Percentiles rank a stretch among this genome's conserved stretches.
Evolutionary conservation across 2,888 invertebrate species (phyloP).

Genomic region (Alsophila aescularia): DNA sequence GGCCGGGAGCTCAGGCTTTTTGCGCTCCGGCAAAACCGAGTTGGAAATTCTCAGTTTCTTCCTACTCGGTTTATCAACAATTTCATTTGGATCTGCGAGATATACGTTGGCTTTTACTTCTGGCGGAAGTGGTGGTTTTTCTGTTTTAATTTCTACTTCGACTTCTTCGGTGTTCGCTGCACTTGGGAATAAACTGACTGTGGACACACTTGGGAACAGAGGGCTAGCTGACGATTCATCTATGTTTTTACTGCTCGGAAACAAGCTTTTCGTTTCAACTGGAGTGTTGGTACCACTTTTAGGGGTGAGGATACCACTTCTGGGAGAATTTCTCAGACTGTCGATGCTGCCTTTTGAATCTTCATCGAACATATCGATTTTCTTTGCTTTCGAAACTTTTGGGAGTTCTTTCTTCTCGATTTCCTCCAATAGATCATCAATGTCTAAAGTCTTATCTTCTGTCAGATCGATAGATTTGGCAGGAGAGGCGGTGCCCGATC

Average conservation of each 20-base stretch:
- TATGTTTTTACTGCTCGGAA: conserved; percentile 24
- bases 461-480: conserved; percentile 44
- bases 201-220: conserved; percentile 59
- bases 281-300: conserved; percentile 49
- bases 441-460: conserved; percentile 42
- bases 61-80: conserved; percentile 53
- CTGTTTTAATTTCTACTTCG: conserved; percentile 46
- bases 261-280: conserved; percentile 33
- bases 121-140: conserved; percentile 35
- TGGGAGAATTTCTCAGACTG: conserved; percentile 56
- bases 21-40: conserved; percentile 69
- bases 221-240: conserved; percentile 34
- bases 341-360: conserved; percentile 41
- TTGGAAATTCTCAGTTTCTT: conserved; percentile 77
- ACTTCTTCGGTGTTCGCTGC: conserved; percentile 47
- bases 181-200: conserved; percentile 49
- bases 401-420: conserved; percentile 75
- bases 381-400: conserved; percentile 55
- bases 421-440: conserved; percentile 73
- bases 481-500: conserved; percentile 54
- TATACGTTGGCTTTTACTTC: conserved; percentile 74
- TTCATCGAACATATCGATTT: conserved; percentile 53
- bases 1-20: conserved; percentile 56
- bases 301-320: conserved; percentile 38
- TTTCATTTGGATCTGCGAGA: conserved; percentile 56